Evolutionary conservation across 2,888 invertebrate species (phyloP).

Genomic region (Sarcophaga variegata): DNA sequence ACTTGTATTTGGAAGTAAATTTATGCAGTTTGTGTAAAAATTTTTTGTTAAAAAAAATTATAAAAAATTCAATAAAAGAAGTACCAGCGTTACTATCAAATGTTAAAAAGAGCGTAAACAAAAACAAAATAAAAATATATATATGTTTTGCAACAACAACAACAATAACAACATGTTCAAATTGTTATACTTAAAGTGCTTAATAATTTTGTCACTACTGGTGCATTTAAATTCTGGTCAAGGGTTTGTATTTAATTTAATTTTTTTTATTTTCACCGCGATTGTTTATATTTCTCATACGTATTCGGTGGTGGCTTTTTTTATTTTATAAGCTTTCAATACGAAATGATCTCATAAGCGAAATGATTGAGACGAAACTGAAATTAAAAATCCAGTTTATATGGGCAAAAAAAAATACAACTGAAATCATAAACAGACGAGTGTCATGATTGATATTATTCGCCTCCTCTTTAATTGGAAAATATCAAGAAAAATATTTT

Average conservation of each 20-base stretch:
- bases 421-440: conserved; percentile 26
- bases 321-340: conserved; percentile 3
- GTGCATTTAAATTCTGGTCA: conserved; percentile 70
- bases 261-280: conserved; percentile 31
- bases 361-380: conserved; percentile 14
- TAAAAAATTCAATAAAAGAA: conserved; percentile 11
- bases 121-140: not conserved
- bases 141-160: conserved; percentile 54
- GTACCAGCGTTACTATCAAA: conserved; percentile 16
- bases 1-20: not conserved
- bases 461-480: not conserved
- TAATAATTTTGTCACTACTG: conserved; percentile 65
- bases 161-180: conserved; percentile 47
- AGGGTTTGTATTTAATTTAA: conserved; percentile 70
- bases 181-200: conserved; percentile 60
- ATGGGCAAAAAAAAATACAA: conserved; percentile 3
- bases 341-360: conserved; percentile 64
- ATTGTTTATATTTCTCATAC: not conserved
- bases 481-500: not conserved
- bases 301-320: conserved; percentile 1
- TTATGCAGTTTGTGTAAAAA: conserved; percentile 19
- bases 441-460: not conserved
- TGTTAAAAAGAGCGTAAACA: conserved; percentile 65
- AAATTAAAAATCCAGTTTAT: conserved; percentile 56
- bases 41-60: conserved; percentile 32